These are phyloP conservation scores for Gymnopithys bicolor DNA, from an alignment of 2,797 vertebrate species.

Conservation along the genomic window DNA sequence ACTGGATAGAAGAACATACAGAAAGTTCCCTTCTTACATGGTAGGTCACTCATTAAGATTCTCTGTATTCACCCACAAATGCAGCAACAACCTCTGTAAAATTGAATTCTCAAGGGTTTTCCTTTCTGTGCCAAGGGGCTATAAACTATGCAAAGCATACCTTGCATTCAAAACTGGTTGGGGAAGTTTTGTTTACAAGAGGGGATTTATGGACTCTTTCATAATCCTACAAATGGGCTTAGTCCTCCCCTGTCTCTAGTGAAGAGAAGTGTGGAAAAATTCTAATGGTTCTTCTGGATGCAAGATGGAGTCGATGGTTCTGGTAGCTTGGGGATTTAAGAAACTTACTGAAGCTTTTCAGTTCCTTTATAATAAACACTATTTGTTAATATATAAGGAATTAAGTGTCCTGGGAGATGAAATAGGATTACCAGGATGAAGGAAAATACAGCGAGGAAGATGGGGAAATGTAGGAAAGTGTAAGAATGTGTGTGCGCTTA, in stretches of 20 bases:
- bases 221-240: background rate
- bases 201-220: conserved; percentile 30
- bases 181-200: conserved; percentile 19
- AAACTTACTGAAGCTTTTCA: background rate
- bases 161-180: conserved; percentile 37
- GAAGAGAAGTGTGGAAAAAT: background rate
- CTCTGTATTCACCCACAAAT: background rate
- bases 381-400: background rate
- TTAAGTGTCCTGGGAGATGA: background rate
- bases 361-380: background rate
- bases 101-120: background rate
- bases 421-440: background rate
- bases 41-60: background rate
- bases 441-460: background rate
- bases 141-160: background rate
- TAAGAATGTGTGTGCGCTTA: background rate
- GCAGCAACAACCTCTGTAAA: background rate
- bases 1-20: background rate
- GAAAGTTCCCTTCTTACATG: background rate
- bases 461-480: background rate
- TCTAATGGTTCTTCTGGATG: background rate
- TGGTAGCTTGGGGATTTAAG: background rate
- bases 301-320: background rate
- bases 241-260: background rate
- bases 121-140: background rate